A percentile compares a stretch with the other conserved stretches of the same genome.
Evolutionary conservation across 2,888 invertebrate genomes (phyloP).

Genomic region (Aphidoletes aphidimyza): DNA sequence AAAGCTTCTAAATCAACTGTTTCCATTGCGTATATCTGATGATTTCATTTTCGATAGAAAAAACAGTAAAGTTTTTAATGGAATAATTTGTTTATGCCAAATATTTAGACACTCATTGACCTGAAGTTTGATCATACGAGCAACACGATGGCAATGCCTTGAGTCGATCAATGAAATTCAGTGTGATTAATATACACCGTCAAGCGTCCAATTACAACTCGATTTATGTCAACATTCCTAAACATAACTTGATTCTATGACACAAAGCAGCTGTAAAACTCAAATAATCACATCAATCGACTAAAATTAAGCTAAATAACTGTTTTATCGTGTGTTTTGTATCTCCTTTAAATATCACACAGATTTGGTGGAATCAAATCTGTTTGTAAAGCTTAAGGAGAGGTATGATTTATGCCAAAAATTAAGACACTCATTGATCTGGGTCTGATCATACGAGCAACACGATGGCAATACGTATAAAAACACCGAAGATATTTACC

Average conservation of each 20-base stretch:
- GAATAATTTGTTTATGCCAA: constrained; percentile 29
- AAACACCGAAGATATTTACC: constrained; percentile 72
- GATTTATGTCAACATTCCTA: too few relatives aligned
- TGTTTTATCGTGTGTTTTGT: neutral
- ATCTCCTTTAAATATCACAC: constrained; percentile 9
- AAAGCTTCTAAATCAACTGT: neutral
- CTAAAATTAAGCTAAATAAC: neutral
- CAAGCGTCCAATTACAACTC: too few relatives aligned
- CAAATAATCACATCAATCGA: neutral
- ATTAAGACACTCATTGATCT: constrained; percentile 52
- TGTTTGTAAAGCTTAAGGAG: constrained; percentile 6
- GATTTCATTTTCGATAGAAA: constrained; percentile 22
- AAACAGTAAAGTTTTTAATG: constrained; percentile 49
- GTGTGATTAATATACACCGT: neutral
- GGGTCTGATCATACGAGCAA: constrained; percentile 25
- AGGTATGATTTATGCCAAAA: constrained; percentile 13
- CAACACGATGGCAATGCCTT: constrained; percentile 45
- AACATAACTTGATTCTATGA: too few relatives aligned
- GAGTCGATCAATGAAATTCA: neutral
- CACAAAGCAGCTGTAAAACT: too few relatives aligned
- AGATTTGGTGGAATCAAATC: neutral
- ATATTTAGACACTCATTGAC: constrained; percentile 50
- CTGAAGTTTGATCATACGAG: constrained; percentile 34
- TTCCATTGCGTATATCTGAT: constrained; percentile 53
- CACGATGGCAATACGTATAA: constrained; percentile 43